Conservation (phyloP, 2,113 vertebrate species). For the Chaetorhynchus papuensis region DNA sequence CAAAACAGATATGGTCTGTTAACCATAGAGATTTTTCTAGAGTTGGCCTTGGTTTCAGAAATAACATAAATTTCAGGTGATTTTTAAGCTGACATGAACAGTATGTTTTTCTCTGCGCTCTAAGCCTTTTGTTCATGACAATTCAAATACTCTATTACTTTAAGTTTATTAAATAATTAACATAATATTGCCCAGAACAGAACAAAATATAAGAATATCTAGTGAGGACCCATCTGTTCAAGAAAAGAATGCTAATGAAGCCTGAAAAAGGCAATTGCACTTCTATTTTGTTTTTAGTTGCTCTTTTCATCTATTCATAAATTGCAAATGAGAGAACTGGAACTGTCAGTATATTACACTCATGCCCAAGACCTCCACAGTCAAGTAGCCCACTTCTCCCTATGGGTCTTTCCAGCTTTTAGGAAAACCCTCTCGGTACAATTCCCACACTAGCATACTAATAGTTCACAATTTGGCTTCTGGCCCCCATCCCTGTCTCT, state of each 20-base stretch:
- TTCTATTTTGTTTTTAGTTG: conserved; percentile 20
- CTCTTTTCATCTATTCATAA: conserved; percentile 48
- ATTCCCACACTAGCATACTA: not conserved
- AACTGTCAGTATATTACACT: not conserved
- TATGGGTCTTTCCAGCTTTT: not conserved
- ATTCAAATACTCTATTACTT: not conserved
- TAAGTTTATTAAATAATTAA: not conserved
- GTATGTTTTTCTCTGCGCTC: not conserved
- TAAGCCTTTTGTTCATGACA: not conserved
- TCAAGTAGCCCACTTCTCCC: not conserved
- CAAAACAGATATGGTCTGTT: not conserved
- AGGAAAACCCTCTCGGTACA: not conserved
- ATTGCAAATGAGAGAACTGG: conserved; percentile 20
- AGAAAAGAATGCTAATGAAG: conserved; percentile 45
- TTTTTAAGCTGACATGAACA: not conserved
- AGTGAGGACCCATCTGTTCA: conserved; percentile 41
- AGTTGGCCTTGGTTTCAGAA: not conserved
- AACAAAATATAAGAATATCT: conserved; percentile 21
- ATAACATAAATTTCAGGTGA: not conserved
- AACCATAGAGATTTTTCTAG: not conserved
- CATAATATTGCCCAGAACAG: not conserved
- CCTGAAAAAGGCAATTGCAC: conserved; percentile 17
- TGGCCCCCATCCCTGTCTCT: not conserved
- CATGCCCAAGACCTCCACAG: not conserved
- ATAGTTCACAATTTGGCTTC: not conserved